Conservation (phyloP, 2,888 invertebrate genomes). For the Atherix ibis region DNA sequence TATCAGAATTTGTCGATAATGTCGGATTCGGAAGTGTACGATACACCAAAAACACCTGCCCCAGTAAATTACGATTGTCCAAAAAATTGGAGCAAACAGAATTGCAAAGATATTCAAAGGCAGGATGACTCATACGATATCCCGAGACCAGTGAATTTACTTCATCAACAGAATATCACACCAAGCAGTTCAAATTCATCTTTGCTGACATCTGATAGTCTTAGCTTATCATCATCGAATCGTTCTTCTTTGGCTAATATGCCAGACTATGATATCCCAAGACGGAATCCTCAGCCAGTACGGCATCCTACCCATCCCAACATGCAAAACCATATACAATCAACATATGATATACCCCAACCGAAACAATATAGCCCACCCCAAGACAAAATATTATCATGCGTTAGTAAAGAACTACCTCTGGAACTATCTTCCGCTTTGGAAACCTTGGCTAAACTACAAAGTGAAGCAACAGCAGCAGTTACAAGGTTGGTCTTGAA, state of each 20-base stretch:
- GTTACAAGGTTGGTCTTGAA: slow-evolving; percentile 41
- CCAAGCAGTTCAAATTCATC: slow-evolving; percentile 53
- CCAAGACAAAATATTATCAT: slow-evolving; percentile 19
- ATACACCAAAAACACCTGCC: slow-evolving; percentile 46
- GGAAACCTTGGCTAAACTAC: slow-evolving; percentile 56
- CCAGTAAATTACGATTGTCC: slow-evolving; percentile 37
- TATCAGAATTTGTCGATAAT: slow-evolving; percentile 27
- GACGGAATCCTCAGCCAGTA: slow-evolving; percentile 32
- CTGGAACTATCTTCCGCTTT: slow-evolving; percentile 60
- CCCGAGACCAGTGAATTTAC: slow-evolving; percentile 37
- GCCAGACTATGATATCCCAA: slow-evolving; percentile 56
- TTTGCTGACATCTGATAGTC: slow-evolving; percentile 43
- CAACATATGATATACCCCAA: slow-evolving; percentile 46
- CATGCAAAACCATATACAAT: slow-evolving; percentile 17
- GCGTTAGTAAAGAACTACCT: slow-evolving; percentile 44
- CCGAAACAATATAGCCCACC: slow-evolving; percentile 13
- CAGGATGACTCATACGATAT: slow-evolving; percentile 47
- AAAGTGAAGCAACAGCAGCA: slow-evolving; percentile 66
- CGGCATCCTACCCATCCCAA: slow-evolving; percentile 13
- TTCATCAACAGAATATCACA: slow-evolving; percentile 40
- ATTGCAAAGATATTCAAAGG: slow-evolving; percentile 13
- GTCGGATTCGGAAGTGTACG: slow-evolving; percentile 32
- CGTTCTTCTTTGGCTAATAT: slow-evolving; percentile 39
- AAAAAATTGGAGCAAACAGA: slow-evolving; percentile 34
- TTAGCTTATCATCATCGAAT: slow-evolving; percentile 38